Evolutionary conservation across 2,888 invertebrate genomes (phyloP), one percentile per base, ranked within the genome.

Genomic region (Leptarthrus brevirostris): DNA sequence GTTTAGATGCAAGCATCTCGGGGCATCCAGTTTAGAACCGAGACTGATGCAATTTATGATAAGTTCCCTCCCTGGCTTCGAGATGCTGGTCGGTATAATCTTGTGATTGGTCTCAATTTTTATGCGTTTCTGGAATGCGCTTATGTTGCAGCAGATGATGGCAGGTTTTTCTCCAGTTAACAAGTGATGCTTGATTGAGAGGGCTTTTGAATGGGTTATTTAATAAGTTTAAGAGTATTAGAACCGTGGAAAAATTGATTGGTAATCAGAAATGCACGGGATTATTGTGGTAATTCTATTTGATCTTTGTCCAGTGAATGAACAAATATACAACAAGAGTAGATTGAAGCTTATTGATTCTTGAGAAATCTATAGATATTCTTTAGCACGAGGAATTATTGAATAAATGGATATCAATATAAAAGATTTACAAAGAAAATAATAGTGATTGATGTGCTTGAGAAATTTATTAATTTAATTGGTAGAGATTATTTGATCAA

Each of bases 101-200:
- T 49, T 24, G 14, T 47, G 26, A 66, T 66, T 47, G 66, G 47
- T 47, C 20, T 66, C 66, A 66, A 66, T 66, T 66, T 66, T 30
- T 47, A 49, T 66, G 47, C 66, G 26, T 26, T 24, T 4, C 10
- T 26, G 66, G 66, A 66, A 66, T 66, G 66, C 66, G 24, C 22
- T 49, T 24, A 24, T 49, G 49, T 24, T 18, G 61, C 61, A 22
- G 36, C 20, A 61, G 36, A 47, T 49, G 16, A 44, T 26, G 47
- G 14, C 26, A 24, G 47, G n/a, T n/a, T n/a, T 30, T 66, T 16
- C 12, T 40, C 47, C 10, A 3, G 24, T 49, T 66, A 47, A 66
- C 66, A 66, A 66, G 66, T 47, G 66, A 66, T 49, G 14, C 36
- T 66, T 66, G 30, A 66, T 66, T 66, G 49, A 22, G 30, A 8